Evolutionary conservation across 2,888 invertebrate genomes (phyloP), one percentile per base, ranked within the genome.

Genomic region (Sialis lutaria): DNA sequence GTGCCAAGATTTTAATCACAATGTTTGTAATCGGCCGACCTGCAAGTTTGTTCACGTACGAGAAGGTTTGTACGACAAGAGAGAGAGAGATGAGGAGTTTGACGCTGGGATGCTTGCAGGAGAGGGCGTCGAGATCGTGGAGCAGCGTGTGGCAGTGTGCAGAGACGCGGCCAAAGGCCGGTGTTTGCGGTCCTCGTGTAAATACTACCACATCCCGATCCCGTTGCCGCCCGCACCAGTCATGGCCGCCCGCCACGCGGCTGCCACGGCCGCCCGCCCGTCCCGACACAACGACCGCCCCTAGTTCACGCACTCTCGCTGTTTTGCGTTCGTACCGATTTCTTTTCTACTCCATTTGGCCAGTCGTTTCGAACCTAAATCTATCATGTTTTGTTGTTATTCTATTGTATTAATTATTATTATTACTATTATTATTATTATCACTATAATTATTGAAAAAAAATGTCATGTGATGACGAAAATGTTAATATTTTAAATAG

Each of bases 1-100:
- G 85, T 95, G 89, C 93, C 92, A 89, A 89, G 95, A 91, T 93
- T 93, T 92, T 93, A 95, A 91, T 85, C 85, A 86, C 74, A 89
- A 90, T 77, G 84, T 87, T 74, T 91, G 90, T 79, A 84, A 83
- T 76, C 83, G 91, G 79, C 82, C 85, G 74, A 87, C 89, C 80
- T 92, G 92, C 87, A 90, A 89, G 82, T 91, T 90, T 79, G 88
- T 92, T 77, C 92, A 92, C 83, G 83, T 92, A 74, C 82, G 87
- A 77, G 89, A 91, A 82, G 91, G 92, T 92, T 70, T 74, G 78
- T 68, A 50, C 45, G 13, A n/a, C 10, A 37, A 37, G 37, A 37
- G 12, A 37, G 6, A 37, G 12, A 37, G 37, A 37, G 10, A 12
- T 37, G 12, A n/a, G 37, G 37, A 10, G 37, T 37, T 12, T n/a